Evolutionary conservation across 2,888 invertebrate species (phyloP).

Genomic region (Perizoma affinitatum): DNA sequence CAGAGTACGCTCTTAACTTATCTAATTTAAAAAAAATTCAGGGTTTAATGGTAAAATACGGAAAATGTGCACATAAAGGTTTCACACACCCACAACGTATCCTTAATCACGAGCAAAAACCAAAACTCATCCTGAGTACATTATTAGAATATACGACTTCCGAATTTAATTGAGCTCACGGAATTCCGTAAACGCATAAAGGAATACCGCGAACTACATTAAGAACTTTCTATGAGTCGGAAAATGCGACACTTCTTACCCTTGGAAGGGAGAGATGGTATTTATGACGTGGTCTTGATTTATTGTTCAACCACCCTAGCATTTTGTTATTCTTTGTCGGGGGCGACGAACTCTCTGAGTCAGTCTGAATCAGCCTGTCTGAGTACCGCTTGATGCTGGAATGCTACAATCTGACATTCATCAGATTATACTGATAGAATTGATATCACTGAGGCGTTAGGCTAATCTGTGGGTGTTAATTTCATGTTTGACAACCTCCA

Average conservation of each 20-base stretch:
- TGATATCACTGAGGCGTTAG: slow-evolving; percentile 14
- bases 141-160: slow-evolving; percentile 45
- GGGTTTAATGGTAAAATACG: slow-evolving; percentile 3
- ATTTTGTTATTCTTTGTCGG: slow-evolving; percentile 58
- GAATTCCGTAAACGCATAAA: slow-evolving; percentile 38
- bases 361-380: slow-evolving; percentile 32
- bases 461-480: slow-evolving; percentile 3
- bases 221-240: slow-evolving; percentile 54
- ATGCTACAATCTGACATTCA: slow-evolving; percentile 26
- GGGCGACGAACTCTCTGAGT: slow-evolving; percentile 53
- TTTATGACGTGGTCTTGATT: slow-evolving; percentile 61
- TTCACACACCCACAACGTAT: slow-evolving; percentile 28
- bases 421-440: slow-evolving; percentile 15
- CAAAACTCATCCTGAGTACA: slow-evolving; percentile 36
- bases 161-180: slow-evolving; percentile 44
- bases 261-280: slow-evolving; percentile 50
- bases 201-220: slow-evolving; percentile 42
- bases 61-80: slow-evolving; percentile 26
- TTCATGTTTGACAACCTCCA: slow-evolving; percentile 4
- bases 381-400: slow-evolving; percentile 23
- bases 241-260: slow-evolving; percentile 62
- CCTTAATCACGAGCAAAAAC: slow-evolving; percentile 34
- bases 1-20: no score
- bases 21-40: not conserved
- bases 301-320: slow-evolving; percentile 51